phyloP scores from a whole-genome alignment of 2,888 invertebrate genomes.

The Papilio demoleus region DNA sequence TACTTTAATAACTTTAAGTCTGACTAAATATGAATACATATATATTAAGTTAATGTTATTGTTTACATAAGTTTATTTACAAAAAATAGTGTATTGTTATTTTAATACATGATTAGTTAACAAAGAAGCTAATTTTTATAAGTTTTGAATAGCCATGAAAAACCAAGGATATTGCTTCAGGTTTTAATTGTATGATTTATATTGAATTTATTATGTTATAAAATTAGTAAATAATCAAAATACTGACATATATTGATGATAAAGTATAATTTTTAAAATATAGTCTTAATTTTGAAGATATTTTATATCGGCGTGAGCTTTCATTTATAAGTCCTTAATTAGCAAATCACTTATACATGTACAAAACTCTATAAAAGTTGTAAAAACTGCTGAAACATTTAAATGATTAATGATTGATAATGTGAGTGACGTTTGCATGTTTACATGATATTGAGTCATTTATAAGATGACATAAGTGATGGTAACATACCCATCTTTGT shows the following conservation, averaged over 20 bases:
- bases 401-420: not conserved
- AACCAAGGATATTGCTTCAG: no score
- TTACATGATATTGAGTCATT: not conserved
- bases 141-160: no score
- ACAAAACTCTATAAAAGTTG: not conserved
- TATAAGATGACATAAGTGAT: conserved; percentile 38
- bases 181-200: no score
- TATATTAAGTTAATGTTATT: no score
- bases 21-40: no score
- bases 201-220: not conserved
- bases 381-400: not conserved
- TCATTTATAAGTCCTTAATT: not conserved
- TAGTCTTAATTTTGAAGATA: not conserved
- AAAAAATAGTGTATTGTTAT: no score
- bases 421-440: not conserved
- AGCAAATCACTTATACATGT: not conserved
- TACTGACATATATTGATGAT: not conserved
- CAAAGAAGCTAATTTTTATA: no score
- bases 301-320: not conserved
- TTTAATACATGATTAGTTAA: no score
- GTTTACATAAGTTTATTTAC: no score
- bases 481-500: conserved; percentile 91
- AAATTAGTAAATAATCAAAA: not conserved
- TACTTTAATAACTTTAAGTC: no score
- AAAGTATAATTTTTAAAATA: not conserved